These are phyloP conservation scores for Cladorhizidae sp. DNA, from an alignment of 37 sponge, comb jelly and placozoan species.

Conservation along the genomic window DNA sequence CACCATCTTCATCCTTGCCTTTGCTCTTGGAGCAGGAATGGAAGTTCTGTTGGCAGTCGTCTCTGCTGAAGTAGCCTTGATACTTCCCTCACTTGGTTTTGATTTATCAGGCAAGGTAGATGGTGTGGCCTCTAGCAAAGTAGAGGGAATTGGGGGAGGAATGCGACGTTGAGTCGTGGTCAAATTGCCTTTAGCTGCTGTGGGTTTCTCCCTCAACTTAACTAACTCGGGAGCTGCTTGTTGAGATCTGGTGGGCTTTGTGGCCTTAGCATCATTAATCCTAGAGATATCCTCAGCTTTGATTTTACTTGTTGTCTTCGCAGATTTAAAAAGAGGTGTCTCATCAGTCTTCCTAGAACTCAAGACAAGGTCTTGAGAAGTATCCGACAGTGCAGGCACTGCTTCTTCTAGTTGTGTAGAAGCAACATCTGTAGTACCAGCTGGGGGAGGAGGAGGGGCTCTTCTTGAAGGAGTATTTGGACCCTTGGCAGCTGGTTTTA, in stretches of 20 bases:
- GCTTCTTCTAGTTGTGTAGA: background rate
- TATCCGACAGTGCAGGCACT: background rate
- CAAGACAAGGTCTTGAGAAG: background rate
- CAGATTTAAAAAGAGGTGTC: background rate
- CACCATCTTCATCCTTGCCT: slow-evolving; percentile 37
- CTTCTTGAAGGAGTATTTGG: slow-evolving; percentile 1
- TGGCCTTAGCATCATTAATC: background rate
- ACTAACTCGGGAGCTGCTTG: background rate
- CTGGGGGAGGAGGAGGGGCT: slow-evolving; percentile 44
- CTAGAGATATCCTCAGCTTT: background rate
- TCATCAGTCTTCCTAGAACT: background rate
- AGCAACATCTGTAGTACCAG: background rate
- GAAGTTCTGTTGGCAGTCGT: background rate
- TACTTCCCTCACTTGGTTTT: background rate
- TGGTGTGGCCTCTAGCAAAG: background rate
- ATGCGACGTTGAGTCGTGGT: slow-evolving; percentile 18
- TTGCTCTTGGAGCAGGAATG: slow-evolving; percentile 22
- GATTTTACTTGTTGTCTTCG: background rate
- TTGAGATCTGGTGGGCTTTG: background rate
- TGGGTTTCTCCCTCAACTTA: background rate
- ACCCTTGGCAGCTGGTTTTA: background rate
- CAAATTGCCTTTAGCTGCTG: background rate
- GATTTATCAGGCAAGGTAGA: background rate
- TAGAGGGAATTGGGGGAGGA: slow-evolving; percentile 45
- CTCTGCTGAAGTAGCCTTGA: slow-evolving; percentile 1